phyloP scores from a whole-genome alignment of 2,888 invertebrate species.

The Philereme transversata region DNA sequence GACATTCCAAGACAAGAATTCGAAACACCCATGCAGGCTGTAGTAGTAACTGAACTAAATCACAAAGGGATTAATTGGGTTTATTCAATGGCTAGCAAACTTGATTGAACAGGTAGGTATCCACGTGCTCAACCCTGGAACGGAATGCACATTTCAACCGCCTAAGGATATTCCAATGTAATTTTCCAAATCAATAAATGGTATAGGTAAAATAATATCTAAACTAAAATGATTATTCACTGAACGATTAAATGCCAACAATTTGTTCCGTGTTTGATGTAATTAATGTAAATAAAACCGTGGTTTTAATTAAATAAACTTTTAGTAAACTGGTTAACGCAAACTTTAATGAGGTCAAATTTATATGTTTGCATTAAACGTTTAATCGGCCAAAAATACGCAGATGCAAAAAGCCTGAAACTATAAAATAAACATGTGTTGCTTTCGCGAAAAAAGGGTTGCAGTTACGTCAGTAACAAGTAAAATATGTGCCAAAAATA shows the following conservation, averaged over 20 bases:
- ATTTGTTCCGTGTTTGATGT: neutral
- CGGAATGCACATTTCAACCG: constrained; percentile 35
- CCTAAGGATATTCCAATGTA: constrained; percentile 18
- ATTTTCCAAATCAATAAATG: constrained; percentile 32
- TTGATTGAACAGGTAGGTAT: constrained; percentile 45
- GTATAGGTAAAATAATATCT: neutral
- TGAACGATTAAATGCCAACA: neutral
- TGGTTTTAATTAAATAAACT: neutral
- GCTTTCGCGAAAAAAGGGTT: constrained; percentile 20
- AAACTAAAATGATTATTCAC: constrained; percentile 6
- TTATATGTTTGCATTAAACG: neutral
- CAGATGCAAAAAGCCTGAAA: constrained; percentile 4
- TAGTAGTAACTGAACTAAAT: constrained; percentile 41
- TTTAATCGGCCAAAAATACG: neutral
- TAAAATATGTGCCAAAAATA: constrained; percentile 36
- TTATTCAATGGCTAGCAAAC: constrained; percentile 49
- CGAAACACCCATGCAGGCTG: constrained; percentile 6
- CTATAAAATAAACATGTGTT: constrained; percentile 9
- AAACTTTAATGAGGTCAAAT: neutral
- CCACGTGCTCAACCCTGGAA: constrained; percentile 17
- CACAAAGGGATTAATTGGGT: constrained; percentile 56
- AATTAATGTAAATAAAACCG: neutral
- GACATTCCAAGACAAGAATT: constrained; percentile 1
- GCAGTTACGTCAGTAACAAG: constrained; percentile 29
- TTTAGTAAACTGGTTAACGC: too few relatives aligned